A percentile compares a stretch with the other conserved stretches of the same genome.
These are phyloP conservation scores for Teleiodes luculella DNA, from an alignment of 2,888 invertebrate species.

Conservation along the genomic window DNA sequence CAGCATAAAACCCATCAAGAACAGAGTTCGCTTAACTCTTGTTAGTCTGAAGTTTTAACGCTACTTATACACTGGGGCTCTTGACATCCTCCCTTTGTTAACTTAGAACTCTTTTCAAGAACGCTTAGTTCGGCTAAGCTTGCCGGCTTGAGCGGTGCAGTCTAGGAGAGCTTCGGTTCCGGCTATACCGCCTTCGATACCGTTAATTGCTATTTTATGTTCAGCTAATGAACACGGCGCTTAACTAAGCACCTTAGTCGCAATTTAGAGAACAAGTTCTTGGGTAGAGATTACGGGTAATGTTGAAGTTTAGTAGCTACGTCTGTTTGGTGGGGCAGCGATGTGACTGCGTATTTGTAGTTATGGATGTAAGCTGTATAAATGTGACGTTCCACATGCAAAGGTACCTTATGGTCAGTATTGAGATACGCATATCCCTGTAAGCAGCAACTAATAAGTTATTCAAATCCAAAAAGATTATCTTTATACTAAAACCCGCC, in stretches of 20 bases:
- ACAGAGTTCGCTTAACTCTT: conserved; percentile 65
- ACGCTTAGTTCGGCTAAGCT: conserved; percentile 50
- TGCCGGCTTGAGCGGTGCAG: background rate
- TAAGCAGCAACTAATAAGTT: too few species aligned
- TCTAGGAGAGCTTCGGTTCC: background rate
- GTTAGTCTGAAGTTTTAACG: conserved; percentile 82
- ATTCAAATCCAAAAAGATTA: too few species aligned
- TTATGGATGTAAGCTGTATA: too few species aligned
- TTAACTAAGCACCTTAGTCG: conserved; percentile 26
- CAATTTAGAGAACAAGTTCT: conserved; percentile 36
- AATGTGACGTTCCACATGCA: too few species aligned
- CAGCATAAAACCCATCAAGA: conserved; percentile 12
- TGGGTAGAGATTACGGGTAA: conserved; percentile 33
- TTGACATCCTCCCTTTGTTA: conserved; percentile 48
- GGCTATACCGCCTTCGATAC: conserved; percentile 6
- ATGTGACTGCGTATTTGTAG: too few species aligned
- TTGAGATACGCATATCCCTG: too few species aligned
- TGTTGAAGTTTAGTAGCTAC: background rate
- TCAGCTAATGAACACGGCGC: conserved; percentile 48
- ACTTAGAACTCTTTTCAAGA: conserved; percentile 53
- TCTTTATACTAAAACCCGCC: too few species aligned
- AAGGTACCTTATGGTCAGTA: too few species aligned
- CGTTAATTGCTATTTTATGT: conserved; percentile 61
- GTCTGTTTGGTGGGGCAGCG: too few species aligned
- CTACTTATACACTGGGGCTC: conserved; percentile 63